phyloP scores from a whole-genome alignment of 2,797 vertebrate species.

The Chiroxiphia lanceolata region DNA sequence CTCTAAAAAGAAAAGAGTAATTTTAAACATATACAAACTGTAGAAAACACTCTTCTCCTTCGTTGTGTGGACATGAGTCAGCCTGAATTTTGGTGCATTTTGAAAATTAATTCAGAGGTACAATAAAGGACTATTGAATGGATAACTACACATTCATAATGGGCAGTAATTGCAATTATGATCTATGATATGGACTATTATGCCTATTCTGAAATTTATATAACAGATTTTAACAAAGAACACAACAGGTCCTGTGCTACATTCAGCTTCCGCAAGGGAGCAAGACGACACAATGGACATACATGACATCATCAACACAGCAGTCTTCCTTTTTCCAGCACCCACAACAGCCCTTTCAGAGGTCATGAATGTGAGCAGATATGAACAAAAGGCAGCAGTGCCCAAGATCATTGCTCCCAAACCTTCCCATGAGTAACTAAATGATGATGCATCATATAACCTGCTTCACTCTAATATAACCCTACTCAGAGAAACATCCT shows the following conservation, averaged over 20 bases:
- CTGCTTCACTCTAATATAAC: not conserved
- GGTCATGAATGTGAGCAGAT: not conserved
- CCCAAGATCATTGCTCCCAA: not conserved
- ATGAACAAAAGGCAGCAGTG: not conserved
- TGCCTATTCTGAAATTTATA: not conserved
- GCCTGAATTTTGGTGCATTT: not conserved
- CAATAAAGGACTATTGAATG: not conserved
- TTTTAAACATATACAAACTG: not conserved
- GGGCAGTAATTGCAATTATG: conserved; percentile 1
- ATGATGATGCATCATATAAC: not conserved
- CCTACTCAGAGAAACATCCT: not conserved
- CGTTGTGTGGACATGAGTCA: not conserved
- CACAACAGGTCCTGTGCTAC: not conserved
- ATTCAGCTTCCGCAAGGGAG: not conserved
- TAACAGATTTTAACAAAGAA: not conserved
- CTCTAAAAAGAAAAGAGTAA: not conserved
- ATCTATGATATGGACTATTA: not conserved
- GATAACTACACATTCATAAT: conserved; percentile 22
- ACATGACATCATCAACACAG: not conserved
- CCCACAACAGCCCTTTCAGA: not conserved
- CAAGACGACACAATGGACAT: not conserved
- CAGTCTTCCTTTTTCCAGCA: not conserved
- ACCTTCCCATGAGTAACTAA: not conserved
- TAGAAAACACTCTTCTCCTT: not conserved
- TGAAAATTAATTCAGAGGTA: not conserved